A percentile compares a stretch with the other conserved stretches of the same genome.
phyloP scores from a whole-genome alignment of 2,888 invertebrate species.

The Drosophila meridiana region DNA sequence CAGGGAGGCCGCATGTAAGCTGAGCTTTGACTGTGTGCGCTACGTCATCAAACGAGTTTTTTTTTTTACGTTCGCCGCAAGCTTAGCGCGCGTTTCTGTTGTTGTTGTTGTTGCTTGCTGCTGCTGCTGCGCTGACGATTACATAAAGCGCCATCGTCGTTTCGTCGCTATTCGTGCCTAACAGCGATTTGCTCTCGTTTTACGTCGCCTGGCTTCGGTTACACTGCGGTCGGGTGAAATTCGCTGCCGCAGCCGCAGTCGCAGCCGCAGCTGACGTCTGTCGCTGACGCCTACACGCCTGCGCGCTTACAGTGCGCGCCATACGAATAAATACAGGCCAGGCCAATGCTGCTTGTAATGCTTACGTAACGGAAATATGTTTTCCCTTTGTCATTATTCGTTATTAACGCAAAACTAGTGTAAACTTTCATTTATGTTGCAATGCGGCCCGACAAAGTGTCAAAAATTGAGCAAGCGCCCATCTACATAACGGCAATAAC shows the following conservation, averaged over 20 bases:
- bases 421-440: constrained; percentile 78
- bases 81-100: constrained; percentile 26
- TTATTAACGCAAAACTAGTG: constrained; percentile 51
- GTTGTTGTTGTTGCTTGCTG: constrained; percentile 37
- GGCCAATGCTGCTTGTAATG: constrained; percentile 28
- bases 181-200: constrained; percentile 68
- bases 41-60: constrained; percentile 78
- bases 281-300: constrained; percentile 60
- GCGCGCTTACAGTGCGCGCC: constrained; percentile 46
- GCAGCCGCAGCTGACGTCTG: constrained; percentile 9
- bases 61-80: constrained; percentile 25
- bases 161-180: constrained; percentile 39
- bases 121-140: constrained; percentile 54
- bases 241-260: constrained; percentile 41
- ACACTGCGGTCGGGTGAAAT: constrained; percentile 68
- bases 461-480: constrained; percentile 28
- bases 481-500: not conserved
- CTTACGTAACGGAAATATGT: constrained; percentile 69
- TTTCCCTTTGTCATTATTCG: constrained; percentile 68
- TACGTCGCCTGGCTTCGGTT: constrained; percentile 41
- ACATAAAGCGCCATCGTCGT: constrained; percentile 61
- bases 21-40: constrained; percentile 39
- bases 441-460: constrained; percentile 47
- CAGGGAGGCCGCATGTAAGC: constrained; percentile 34
- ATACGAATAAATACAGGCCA: constrained; percentile 51